Percentiles rank a stretch among this genome's conserved stretches.
phyloP scores from a whole-genome alignment of 2,888 invertebrate genomes.

The Amphipoea lucens region DNA sequence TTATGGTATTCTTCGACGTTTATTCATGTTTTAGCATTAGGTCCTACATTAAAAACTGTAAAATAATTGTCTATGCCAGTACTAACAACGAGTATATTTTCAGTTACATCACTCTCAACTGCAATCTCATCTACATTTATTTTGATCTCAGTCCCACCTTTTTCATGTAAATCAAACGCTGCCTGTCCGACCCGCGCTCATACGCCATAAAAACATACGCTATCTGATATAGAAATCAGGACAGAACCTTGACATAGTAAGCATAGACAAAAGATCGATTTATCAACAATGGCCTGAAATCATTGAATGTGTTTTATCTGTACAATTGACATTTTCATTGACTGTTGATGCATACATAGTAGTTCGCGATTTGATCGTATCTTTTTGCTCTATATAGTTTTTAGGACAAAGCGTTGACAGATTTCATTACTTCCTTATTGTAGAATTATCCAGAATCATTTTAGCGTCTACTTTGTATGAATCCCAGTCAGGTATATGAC shows the following conservation, averaged over 20 bases:
- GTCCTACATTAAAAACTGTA: neutral
- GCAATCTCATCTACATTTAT: neutral
- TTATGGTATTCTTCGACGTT: neutral
- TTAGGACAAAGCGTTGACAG: neutral
- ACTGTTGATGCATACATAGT: constrained; percentile 13
- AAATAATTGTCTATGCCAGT: neutral
- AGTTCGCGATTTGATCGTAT: constrained; percentile 24
- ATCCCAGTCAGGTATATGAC: neutral
- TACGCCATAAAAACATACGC: constrained; percentile 48
- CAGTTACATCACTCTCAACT: neutral
- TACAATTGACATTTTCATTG: constrained; percentile 46
- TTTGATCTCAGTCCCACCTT: constrained; percentile 17
- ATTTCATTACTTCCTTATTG: neutral
- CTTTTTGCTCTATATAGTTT: neutral
- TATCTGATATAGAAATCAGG: constrained; percentile 60
- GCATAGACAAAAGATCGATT: constrained; percentile 63
- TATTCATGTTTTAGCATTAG: neutral
- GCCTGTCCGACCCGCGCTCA: constrained; percentile 13
- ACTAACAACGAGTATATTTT: neutral
- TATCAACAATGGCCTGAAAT: constrained; percentile 63
- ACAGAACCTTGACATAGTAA: constrained; percentile 67
- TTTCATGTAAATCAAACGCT: constrained; percentile 39
- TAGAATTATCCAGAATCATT: neutral
- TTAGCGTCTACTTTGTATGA: neutral
- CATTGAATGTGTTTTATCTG: constrained; percentile 44